phyloP scores from a whole-genome alignment of 2,113 vertebrate genomes.

The Diphyllodes magnificus region DNA sequence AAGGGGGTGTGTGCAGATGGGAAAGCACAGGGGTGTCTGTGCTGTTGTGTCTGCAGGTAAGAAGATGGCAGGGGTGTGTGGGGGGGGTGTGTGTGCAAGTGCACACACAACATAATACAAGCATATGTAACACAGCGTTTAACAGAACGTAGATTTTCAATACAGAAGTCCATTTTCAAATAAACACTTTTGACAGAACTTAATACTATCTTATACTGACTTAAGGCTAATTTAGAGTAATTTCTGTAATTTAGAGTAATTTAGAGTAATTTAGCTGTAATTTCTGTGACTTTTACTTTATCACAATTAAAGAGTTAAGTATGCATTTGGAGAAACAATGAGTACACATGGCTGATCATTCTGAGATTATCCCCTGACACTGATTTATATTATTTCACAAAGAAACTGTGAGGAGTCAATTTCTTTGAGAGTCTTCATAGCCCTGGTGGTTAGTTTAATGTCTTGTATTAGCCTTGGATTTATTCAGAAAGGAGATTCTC shows the following conservation, averaged over 20 bases:
- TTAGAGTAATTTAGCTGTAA: too few species aligned
- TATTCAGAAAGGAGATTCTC: not conserved
- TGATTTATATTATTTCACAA: not conserved
- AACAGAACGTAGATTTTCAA: not conserved
- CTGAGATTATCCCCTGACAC: not conserved
- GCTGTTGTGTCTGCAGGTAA: not conserved
- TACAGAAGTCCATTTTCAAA: not conserved
- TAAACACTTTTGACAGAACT: not conserved
- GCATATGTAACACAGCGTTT: not conserved
- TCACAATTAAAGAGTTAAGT: not conserved
- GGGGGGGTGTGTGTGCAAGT: fast-evolving
- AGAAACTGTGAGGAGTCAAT: not conserved
- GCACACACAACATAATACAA: not conserved
- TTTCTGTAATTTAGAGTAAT: too few species aligned
- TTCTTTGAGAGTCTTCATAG: not conserved
- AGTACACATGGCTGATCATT: not conserved
- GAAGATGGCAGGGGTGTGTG: not conserved
- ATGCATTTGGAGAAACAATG: not conserved
- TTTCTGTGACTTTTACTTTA: not conserved
- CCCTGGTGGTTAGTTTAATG: not conserved
- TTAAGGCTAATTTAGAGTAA: not conserved
- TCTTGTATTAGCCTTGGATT: not conserved
- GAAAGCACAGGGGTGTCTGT: not conserved
- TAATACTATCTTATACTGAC: not conserved
- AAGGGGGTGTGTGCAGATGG: not conserved